A percentile compares a stretch with the other conserved stretches of the same genome.
Conservation (phyloP, 2,113 vertebrate species). For the Otocyon megalotis region DNA sequence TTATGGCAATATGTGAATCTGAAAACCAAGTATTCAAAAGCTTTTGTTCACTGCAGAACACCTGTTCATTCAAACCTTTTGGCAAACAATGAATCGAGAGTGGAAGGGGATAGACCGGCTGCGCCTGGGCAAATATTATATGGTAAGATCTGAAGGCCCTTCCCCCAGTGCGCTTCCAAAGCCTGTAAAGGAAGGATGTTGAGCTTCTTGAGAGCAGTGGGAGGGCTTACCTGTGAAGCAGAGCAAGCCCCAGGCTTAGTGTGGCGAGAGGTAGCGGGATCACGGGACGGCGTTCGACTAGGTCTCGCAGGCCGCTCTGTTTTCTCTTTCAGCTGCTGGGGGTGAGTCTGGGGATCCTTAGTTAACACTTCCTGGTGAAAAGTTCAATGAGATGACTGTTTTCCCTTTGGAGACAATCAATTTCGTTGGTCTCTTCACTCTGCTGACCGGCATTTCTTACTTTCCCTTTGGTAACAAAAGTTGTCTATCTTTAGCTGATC, state of each 20-base stretch:
- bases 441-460: neutral
- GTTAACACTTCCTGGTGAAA: neutral
- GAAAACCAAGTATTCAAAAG: neutral
- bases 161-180: accelerated
- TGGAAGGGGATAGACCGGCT: conserved; percentile 94
- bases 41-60: conserved; percentile 86
- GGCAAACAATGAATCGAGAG: conserved; percentile 94
- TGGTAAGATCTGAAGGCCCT: conserved; percentile 84
- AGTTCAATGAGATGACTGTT: neutral
- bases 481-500: conserved; percentile 88
- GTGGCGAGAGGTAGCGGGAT: too few relatives aligned
- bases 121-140: conserved; percentile 93
- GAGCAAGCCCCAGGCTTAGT: accelerated
- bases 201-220: neutral
- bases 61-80: conserved; percentile 92
- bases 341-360: neutral
- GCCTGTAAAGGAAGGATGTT: neutral
- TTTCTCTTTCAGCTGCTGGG: neutral
- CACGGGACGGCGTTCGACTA: accelerated
- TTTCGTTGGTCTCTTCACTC: neutral
- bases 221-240: neutral
- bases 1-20: accelerated
- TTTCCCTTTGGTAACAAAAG: neutral
- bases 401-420: neutral
- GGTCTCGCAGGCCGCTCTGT: accelerated